phyloP scores from a whole-genome alignment of 2,113 vertebrate genomes.

The Pipra filicauda region DNA sequence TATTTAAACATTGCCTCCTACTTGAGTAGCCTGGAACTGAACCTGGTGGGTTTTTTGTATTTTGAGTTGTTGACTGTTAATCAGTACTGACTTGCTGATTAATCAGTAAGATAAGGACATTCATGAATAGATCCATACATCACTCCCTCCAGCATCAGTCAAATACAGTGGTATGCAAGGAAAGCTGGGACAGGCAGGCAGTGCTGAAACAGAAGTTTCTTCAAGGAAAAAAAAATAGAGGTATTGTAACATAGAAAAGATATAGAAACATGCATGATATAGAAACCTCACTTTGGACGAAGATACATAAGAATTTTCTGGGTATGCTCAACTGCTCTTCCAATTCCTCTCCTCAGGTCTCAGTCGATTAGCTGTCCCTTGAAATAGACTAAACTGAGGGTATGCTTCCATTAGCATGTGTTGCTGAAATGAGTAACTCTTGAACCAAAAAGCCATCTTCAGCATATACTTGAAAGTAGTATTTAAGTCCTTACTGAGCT shows the following conservation, averaged over 20 bases:
- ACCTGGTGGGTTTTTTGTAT: fast-evolving
- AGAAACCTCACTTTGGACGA: not conserved
- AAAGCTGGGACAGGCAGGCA: not conserved
- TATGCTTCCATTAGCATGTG: not conserved
- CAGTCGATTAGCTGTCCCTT: not conserved
- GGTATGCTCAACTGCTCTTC: not conserved
- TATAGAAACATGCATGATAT: fast-evolving
- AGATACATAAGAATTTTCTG: not conserved
- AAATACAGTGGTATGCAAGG: not conserved
- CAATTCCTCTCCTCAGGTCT: not conserved
- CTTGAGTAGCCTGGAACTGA: not conserved
- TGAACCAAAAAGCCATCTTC: not conserved
- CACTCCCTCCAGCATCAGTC: not conserved
- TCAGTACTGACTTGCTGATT: not conserved
- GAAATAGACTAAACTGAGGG: not conserved
- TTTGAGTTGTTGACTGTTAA: not conserved
- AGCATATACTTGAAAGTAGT: not conserved
- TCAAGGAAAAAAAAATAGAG: not conserved
- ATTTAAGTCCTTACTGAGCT: not conserved
- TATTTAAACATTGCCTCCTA: not conserved
- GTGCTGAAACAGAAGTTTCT: not conserved
- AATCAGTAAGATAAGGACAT: not conserved
- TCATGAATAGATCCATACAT: not conserved
- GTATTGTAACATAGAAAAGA: not conserved
- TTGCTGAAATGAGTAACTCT: not conserved